phyloP scores from a whole-genome alignment of 2,888 invertebrate species.

The Leptinotarsa juncta region DNA sequence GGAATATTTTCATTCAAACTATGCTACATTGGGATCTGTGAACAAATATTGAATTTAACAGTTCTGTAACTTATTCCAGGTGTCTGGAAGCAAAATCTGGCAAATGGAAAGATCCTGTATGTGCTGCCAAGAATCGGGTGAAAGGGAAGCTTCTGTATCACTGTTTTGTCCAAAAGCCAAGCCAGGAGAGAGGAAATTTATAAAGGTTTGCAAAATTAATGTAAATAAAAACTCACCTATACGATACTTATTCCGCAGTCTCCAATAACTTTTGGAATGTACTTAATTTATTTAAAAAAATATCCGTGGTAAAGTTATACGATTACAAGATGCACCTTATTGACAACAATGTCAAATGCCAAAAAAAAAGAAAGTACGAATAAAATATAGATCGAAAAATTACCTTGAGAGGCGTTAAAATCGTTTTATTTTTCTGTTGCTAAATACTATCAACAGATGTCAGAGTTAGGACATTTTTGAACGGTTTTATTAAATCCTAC shows the following conservation, averaged over 20 bases:
- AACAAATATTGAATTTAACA: no score
- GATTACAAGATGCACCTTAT: background rate
- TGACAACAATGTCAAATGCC: background rate
- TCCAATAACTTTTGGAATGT: background rate
- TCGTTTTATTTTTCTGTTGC: background rate
- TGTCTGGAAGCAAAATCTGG: conserved; percentile 95
- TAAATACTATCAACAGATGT: background rate
- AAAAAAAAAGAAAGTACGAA: background rate
- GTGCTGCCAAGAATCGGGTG: conserved; percentile 95
- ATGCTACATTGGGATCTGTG: no score
- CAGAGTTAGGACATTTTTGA: background rate
- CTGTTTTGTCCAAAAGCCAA: conserved; percentile 91
- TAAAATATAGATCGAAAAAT: background rate
- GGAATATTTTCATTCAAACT: no score
- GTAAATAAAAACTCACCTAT: background rate
- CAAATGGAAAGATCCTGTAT: conserved; percentile 96
- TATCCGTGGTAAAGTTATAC: background rate
- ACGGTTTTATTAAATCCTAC: no score
- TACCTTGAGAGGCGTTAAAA: background rate
- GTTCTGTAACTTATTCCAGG: conserved; percentile 68
- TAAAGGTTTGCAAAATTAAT: conserved; percentile 72
- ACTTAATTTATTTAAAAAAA: background rate
- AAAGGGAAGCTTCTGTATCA: conserved; percentile 89
- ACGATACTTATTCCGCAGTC: background rate
- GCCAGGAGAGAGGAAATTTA: conserved; percentile 85